Base-by-base conservation (phyloP, 1,140 invertebrate genomes). In the Trichonephila clavipes region DNA sequence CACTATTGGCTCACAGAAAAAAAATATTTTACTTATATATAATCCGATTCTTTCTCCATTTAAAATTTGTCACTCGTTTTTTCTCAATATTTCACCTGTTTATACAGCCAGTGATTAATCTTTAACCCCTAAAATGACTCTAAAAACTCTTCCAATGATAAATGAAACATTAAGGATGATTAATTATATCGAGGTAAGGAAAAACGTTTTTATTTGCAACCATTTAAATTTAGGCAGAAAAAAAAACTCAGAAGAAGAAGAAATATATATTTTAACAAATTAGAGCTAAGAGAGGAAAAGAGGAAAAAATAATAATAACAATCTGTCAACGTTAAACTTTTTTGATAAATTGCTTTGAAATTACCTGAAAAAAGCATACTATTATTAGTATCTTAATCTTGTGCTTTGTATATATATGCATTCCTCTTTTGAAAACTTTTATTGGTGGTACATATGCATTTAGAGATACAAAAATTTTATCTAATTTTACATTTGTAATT, bases 101-200 rank as follows among this genome's bases (percentile, higher is more conserved):
- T 83, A 83, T 24, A 28, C n/a, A 24, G n/a, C 10, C 5, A 83
- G 19, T n/a, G 10, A 83, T 83, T 83, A 83, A 83, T 83, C 82
- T 83, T 59, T 83, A 58, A 51, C 82, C 82, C 28, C 51, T 58
- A 59, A 83, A 83, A 59, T 51, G 40, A n/a, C 82, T 83, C 82
- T 83, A 83, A 83, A 83, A 59, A 83, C 82, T 24, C 51, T 18
- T 82, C n/a, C 82, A 51, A 51, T 58, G 82, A 83, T 58, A 83
- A 83, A 83, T 83, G 82, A 58, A 58, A 59, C 16, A 83, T 59
- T 58, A 18, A 4, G 5, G 40, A 83, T 58, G 82, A 83, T 83
- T n/a, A 83, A 83, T 83, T 51, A 83, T 59, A 28, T 58, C 82
- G 51, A 83, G 14, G 44, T 5, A 21, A 83, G 14, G 44, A 81